Base-by-base conservation (phyloP, 1,140 invertebrate genomes). In the Pseudomyrmex flavicornis region DNA sequence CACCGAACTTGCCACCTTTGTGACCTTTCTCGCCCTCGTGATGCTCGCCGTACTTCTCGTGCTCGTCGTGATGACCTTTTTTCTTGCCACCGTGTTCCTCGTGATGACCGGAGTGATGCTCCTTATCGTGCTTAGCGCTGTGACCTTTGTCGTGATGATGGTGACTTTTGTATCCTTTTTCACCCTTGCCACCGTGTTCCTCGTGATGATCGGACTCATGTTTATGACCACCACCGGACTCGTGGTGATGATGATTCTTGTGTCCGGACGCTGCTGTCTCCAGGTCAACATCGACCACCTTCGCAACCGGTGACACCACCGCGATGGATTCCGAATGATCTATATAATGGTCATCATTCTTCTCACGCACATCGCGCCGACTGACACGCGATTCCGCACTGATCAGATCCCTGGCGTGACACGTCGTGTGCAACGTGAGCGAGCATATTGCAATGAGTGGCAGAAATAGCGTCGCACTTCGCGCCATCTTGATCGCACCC, bases 31-130 rank as follows among this genome's bases (percentile, higher is more conserved):
- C 97, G 9, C 95, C 95, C 86, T 97, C 96, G 90, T 97, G 96
- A 88, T 97, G 97, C 84, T 96, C 95, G 0, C 95, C 95, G 89
- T 97, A 95, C 54, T 96, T 95, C 7, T 95, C 95, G 20, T 95
- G 95, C 88, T 96, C 96, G 87, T 97, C 96, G 90, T 97, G 96
- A 87, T 97, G 96, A 52, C 96, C 96, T 89, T 97, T 97, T 88
- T 97, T 96, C 90, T 97, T 96, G 0, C 96, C 97, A 17, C 96
- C 95, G 82, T 97, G 95, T 85, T 97, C 96, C 59, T 95, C 95
- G 88, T 97, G 96, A 89, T 97, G 96, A 2, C 96, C 88, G 2
- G 65, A 62, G 8, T 91, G 87, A 20, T 91, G 90, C 0, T 91
- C 90, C 10, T 93, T 91, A 0, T 96, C 97, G 82, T 97, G 95